These are phyloP conservation scores for Tyrophagus putrescentiae DNA, from an alignment of 1,140 invertebrate species.

Conservation along the genomic window DNA sequence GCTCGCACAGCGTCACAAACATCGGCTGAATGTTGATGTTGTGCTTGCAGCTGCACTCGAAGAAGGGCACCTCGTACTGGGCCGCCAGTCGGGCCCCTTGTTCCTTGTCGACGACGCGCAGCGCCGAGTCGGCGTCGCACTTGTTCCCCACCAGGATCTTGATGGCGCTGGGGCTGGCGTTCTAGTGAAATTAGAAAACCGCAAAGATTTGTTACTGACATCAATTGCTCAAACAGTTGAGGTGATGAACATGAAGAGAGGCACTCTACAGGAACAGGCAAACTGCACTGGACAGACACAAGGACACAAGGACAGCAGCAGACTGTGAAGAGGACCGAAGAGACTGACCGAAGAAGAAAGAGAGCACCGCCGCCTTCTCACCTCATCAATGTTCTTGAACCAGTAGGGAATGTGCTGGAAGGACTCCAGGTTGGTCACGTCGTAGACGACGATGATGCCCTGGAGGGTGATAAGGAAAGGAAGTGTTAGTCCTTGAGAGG, in stretches of 20 bases:
- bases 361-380: too few relatives aligned
- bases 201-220: neutral
- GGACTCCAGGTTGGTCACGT: constrained; percentile 66
- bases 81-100: constrained; percentile 65
- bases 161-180: constrained; percentile 65
- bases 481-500: too few relatives aligned
- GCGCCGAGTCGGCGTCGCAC: constrained; percentile 51
- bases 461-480: constrained; percentile 31
- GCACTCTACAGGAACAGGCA: neutral
- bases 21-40: constrained; percentile 77
- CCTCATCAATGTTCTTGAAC: constrained; percentile 70
- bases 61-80: constrained; percentile 78
- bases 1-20: constrained; percentile 60
- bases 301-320: neutral
- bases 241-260: neutral
- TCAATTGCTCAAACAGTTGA: neutral
- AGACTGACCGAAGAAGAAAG: neutral
- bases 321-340: neutral
- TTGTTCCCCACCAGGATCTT: constrained; percentile 70
- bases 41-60: constrained; percentile 77
- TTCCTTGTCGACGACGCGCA: constrained; percentile 56
- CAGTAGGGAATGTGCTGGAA: constrained; percentile 75
- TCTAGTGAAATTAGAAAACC: constrained; percentile 38
- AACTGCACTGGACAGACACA: neutral
- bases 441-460: constrained; percentile 72